phyloP scores from a whole-genome alignment of 1,140 invertebrate genomes.

The Zaprionus tsacasi region DNA sequence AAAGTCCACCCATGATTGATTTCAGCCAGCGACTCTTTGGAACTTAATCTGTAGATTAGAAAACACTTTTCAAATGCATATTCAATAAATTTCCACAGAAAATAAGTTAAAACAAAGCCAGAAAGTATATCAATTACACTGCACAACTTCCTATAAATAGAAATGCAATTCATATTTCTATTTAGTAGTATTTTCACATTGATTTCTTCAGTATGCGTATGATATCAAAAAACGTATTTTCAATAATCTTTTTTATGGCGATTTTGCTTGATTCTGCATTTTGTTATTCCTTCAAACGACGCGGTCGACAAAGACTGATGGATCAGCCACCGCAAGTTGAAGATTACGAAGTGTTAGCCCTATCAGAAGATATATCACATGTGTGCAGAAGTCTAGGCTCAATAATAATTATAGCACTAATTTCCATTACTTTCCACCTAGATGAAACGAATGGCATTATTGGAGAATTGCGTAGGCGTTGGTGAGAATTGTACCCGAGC shows the following conservation, averaged over 20 bases:
- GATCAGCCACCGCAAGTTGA: too few species aligned
- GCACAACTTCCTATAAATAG: neutral
- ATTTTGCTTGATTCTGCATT: neutral
- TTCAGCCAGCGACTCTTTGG: conserved; percentile 65
- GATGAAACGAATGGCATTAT: neutral
- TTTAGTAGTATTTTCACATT: neutral
- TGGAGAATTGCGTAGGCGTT: conserved; percentile 16
- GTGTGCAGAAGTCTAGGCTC: neutral
- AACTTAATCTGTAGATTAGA: conserved; percentile 13
- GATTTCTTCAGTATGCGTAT: neutral
- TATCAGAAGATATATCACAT: neutral
- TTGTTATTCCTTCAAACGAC: too few species aligned
- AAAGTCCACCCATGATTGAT: conserved; percentile 64
- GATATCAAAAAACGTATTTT: neutral
- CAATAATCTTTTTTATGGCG: too few species aligned
- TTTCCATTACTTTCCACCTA: neutral
- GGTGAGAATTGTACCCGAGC: conserved; percentile 1
- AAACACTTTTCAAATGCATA: neutral
- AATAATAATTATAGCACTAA: neutral
- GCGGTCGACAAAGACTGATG: too few species aligned
- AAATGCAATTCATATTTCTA: neutral
- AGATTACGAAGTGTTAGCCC: neutral
- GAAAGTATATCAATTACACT: neutral
- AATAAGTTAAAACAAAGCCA: neutral
- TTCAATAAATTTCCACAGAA: neutral